phyloP scores from a whole-genome alignment of 2,888 invertebrate genomes.

The Cephus runcator region DNA sequence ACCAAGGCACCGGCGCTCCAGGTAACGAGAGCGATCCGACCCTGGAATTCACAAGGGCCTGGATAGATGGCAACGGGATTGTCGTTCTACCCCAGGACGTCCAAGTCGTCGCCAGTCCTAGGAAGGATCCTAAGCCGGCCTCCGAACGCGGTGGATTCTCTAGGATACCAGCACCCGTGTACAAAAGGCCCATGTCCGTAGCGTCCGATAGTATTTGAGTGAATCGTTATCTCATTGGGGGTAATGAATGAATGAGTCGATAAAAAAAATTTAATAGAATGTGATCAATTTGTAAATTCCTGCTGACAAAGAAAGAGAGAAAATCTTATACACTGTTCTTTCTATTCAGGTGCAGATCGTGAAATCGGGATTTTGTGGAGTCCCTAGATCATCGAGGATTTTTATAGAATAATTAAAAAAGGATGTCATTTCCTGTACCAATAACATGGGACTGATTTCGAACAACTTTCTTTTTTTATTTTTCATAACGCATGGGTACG shows the following conservation, averaged over 20 bases:
- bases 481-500: not conserved
- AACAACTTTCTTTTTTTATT: not conserved
- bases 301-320: not conserved
- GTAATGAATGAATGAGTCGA: conserved; percentile 20
- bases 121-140: conserved; percentile 67
- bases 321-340: not conserved
- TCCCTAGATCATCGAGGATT: not conserved
- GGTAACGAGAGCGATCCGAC: conserved; percentile 66
- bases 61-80: conserved; percentile 79
- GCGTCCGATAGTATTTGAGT: conserved; percentile 56
- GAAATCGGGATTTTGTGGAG: too few species aligned
- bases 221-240: conserved; percentile 22
- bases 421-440: not conserved
- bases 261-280: not conserved
- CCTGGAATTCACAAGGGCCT: conserved; percentile 77
- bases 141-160: conserved; percentile 65
- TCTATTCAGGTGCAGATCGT: not conserved
- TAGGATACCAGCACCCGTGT: conserved; percentile 69
- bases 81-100: conserved; percentile 64
- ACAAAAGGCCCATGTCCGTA: conserved; percentile 59
- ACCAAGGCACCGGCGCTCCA: conserved; percentile 59
- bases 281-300: not conserved
- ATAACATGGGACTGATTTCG: not conserved
- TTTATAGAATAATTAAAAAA: not conserved
- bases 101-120: conserved; percentile 65